These are phyloP conservation scores for Cydia strobilella DNA, from an alignment of 1,140 invertebrate species.

Conservation along the genomic window DNA sequence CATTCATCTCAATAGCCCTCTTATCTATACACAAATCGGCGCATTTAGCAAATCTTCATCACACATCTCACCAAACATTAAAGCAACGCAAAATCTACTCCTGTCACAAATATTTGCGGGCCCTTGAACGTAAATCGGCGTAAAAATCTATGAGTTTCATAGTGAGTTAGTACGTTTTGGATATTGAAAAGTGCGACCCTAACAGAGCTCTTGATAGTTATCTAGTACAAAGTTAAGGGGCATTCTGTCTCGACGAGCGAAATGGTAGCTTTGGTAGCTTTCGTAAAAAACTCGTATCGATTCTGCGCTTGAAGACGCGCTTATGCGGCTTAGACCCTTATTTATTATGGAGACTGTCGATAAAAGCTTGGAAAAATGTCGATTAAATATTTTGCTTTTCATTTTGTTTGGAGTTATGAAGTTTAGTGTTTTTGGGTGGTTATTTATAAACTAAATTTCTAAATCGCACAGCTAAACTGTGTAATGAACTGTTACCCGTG, in stretches of 20 bases:
- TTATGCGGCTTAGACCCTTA: constrained; percentile 33
- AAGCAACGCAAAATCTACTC: constrained; percentile 7
- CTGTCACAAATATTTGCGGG: constrained; percentile 21
- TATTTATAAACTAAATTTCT: too few relatives aligned
- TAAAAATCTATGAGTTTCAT: background rate
- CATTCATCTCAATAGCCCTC: background rate
- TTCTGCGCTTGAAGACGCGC: constrained; percentile 38
- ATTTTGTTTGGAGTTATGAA: background rate
- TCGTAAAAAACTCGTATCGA: constrained; percentile 48
- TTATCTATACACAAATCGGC: background rate
- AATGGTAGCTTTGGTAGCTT: constrained; percentile 32
- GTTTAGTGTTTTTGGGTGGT: too few relatives aligned
- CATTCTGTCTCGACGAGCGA: constrained; percentile 40
- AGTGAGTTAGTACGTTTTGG: background rate
- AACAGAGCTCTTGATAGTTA: constrained; percentile 39
- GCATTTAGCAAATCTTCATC: constrained; percentile 13
- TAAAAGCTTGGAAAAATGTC: constrained; percentile 24
- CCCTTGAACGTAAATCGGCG: background rate
- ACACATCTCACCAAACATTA: constrained; percentile 20
- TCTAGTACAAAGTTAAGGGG: constrained; percentile 42
- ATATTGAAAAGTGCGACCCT: background rate
- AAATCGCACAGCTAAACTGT: too few relatives aligned
- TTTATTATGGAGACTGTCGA: constrained; percentile 38
- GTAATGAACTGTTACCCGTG: too few relatives aligned
- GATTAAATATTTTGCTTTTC: constrained; percentile 24